Conservation (phyloP, 1,140 invertebrate species). For the Cyphomyrmex costatus region DNA sequence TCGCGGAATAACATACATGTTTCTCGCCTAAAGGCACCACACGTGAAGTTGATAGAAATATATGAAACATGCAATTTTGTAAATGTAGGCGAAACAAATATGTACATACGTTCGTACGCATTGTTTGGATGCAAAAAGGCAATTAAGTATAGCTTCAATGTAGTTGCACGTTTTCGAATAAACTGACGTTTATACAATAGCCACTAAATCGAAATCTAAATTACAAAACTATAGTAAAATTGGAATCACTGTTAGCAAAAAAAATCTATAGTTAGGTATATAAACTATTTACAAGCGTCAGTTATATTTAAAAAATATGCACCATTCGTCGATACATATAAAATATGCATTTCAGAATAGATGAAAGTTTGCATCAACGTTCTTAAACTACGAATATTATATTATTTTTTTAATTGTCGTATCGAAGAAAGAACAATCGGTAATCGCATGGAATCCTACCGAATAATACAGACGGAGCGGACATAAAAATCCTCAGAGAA, state of each 20-base stretch:
- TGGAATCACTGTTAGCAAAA: neutral
- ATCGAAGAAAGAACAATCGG: neutral
- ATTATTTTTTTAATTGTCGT: slow-evolving; percentile 29
- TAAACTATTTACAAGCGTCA: neutral
- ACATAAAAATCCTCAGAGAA: slow-evolving; percentile 60
- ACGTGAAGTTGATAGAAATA: slow-evolving; percentile 42
- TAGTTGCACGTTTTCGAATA: slow-evolving; percentile 30
- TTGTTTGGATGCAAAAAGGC: slow-evolving; percentile 58
- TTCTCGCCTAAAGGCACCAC: slow-evolving; percentile 24
- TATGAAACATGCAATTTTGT: slow-evolving; percentile 45
- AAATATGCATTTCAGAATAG: slow-evolving; percentile 1
- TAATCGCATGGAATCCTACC: slow-evolving; percentile 14
- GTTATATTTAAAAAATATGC: slow-evolving; percentile 19
- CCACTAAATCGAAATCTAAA: slow-evolving; percentile 52
- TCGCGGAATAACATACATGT: neutral
- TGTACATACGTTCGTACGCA: slow-evolving; percentile 24
- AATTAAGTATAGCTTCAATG: slow-evolving; percentile 43
- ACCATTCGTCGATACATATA: neutral
- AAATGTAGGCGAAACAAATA: slow-evolving; percentile 42
- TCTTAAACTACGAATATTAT: neutral
- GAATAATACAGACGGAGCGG: slow-evolving; percentile 44
- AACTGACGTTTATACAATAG: slow-evolving; percentile 42
- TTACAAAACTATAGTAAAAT: slow-evolving; percentile 34
- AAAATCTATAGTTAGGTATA: neutral
- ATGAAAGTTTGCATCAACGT: neutral